phyloP scores from a whole-genome alignment of 2,113 vertebrate genomes.

The Triplophysa siluroides region DNA sequence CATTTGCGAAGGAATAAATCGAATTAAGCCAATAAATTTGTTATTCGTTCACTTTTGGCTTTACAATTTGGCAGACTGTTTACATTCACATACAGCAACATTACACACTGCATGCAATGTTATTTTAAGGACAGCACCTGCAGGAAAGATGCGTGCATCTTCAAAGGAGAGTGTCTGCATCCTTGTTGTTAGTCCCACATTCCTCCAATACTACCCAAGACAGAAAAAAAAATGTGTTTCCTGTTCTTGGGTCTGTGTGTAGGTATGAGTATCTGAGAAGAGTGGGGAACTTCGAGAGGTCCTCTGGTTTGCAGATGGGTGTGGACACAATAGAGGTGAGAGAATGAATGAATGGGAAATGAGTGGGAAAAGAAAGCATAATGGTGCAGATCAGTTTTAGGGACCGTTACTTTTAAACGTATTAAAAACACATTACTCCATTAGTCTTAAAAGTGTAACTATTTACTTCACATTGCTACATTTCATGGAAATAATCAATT shows the following conservation, averaged over 20 bases:
- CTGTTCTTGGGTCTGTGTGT: constrained; percentile 30
- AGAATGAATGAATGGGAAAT: neutral
- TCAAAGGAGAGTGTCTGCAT: neutral
- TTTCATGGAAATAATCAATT: too few species aligned
- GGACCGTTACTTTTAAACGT: neutral
- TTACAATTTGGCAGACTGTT: too few species aligned
- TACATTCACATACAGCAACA: too few species aligned
- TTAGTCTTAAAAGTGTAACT: neutral
- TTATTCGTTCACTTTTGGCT: too few species aligned
- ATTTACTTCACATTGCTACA: too few species aligned
- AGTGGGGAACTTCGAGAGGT: constrained; percentile 94
- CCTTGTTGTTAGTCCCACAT: neutral
- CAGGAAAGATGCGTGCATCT: neutral
- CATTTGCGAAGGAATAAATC: too few species aligned
- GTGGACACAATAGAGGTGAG: constrained; percentile 90
- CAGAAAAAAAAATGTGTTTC: neutral
- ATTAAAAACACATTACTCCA: too few species aligned
- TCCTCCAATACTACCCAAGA: neutral
- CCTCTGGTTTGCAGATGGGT: constrained; percentile 89
- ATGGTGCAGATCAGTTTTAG: neutral
- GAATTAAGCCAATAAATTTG: too few species aligned
- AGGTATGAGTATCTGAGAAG: constrained; percentile 92
- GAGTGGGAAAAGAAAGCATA: neutral
- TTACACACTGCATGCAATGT: too few species aligned
- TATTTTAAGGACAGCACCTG: neutral